Evolutionary conservation across 2,113 vertebrate genomes (phyloP).

Genomic region (Pelvicachromis taeniatus): DNA sequence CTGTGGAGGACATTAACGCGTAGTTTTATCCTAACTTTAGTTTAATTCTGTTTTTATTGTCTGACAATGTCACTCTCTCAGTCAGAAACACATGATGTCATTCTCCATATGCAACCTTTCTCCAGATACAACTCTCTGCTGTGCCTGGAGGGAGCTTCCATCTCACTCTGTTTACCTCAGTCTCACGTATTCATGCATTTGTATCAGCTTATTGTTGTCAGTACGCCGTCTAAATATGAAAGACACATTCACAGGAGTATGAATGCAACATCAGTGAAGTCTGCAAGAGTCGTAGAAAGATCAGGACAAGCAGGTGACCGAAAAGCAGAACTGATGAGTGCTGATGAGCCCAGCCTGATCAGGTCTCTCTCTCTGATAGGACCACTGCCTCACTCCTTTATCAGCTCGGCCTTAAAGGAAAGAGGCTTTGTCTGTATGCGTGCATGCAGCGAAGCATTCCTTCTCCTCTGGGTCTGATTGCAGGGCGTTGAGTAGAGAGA

Average conservation of each 20-base stretch:
- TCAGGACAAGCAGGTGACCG: not conserved
- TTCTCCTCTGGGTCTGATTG: slow-evolving; percentile 34
- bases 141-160: not conserved
- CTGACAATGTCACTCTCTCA: not conserved
- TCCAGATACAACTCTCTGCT: not conserved
- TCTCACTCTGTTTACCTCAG: not conserved
- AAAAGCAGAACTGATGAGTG: not conserved
- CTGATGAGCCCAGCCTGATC: not conserved
- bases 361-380: slow-evolving; percentile 30
- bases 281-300: not conserved
- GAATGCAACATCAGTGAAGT: not conserved
- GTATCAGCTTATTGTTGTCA: not conserved
- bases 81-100: not conserved
- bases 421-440: not conserved
- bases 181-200: not conserved
- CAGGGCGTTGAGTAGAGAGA: slow-evolving; percentile 1
- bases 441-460: slow-evolving; percentile 6
- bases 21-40: not conserved
- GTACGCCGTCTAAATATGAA: not conserved
- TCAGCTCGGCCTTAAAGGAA: slow-evolving; percentile 43
- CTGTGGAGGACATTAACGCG: too few relatives aligned
- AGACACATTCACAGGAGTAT: not conserved
- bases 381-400: slow-evolving; percentile 47
- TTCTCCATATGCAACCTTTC: not conserved
- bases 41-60: not conserved